Evolutionary conservation across 2,113 vertebrate genomes (phyloP), one percentile per base, ranked within the genome.

Genomic region (Onychostruthus taczanowskii): DNA sequence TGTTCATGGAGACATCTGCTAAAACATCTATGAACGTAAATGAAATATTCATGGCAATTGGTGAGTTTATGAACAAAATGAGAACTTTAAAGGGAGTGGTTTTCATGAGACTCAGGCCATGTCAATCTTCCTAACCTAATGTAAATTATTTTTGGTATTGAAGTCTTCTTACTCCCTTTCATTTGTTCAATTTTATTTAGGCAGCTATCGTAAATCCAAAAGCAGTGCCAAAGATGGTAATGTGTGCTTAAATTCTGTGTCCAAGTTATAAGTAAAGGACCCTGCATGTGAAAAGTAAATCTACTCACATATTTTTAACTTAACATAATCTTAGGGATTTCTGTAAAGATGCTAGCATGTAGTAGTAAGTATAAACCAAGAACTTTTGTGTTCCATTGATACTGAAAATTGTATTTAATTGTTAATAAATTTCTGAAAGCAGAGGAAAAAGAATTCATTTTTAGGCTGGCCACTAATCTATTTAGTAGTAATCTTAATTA

Each of bases 1-100:
- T 99, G 94, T 99, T 99, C 96, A 99, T 99, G 99, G 99, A 99
- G 94, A 99, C 99, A 0, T 99, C 99, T 93, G 99, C 99, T 58
- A 99, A 99, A 98, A 99, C 99, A 49, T 99, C 99, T 91, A 98
- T 99, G 98, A 99, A 99, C 67, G 99, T 99, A 95, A 99, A 99
- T 87, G 99, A 99, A 98, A 99, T 99, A 97, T 99, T 99, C 98
- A 99, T 99, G 99, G 99, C 99, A 97, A 99, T 99, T 93, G 99
- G 99, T 99, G 97, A 98, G 99, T 95, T 90, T 30, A 47, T 50
- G 39, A 85, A 53, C 26, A 55, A 81, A 84, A 13, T 26, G 31
- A 69, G 24, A 69, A 44, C n/a, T 81, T 78, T 76, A 23, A 58
- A 74, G 41, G 33, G 11, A 82, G 17, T 33, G 43, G 7, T 41